Evolutionary conservation across 2,113 vertebrate genomes (phyloP).

Genomic region (Pelusios castaneus): DNA sequence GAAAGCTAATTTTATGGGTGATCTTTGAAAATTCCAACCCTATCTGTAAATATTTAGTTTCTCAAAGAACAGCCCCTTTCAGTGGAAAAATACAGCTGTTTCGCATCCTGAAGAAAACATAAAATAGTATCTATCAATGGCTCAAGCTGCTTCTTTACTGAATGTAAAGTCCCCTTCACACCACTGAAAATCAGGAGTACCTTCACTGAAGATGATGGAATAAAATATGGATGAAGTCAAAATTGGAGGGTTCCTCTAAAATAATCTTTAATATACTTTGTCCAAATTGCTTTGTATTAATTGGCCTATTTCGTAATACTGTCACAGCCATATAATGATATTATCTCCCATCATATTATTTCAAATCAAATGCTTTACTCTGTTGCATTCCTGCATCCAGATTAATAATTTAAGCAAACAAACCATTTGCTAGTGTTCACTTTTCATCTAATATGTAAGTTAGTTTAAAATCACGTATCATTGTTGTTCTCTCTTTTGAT

Average conservation of each 20-base stretch:
- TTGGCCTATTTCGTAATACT: conserved; percentile 35
- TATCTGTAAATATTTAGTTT: background rate
- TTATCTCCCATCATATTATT: conserved; percentile 39
- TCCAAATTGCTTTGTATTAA: background rate
- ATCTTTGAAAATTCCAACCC: conserved; percentile 32
- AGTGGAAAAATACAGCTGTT: conserved; percentile 30
- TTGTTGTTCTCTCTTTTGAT: background rate
- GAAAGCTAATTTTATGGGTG: conserved; percentile 48
- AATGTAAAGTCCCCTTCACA: background rate
- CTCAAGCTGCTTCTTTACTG: conserved; percentile 24
- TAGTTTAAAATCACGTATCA: background rate
- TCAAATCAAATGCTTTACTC: conserved; percentile 41
- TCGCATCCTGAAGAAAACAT: conserved; percentile 15
- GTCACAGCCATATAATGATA: conserved; percentile 48
- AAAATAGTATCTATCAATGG: background rate
- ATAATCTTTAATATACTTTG: conserved; percentile 17
- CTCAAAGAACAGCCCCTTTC: conserved; percentile 8
- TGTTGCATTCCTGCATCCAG: conserved; percentile 41
- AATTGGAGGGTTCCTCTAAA: background rate
- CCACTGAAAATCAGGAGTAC: background rate
- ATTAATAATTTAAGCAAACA: conserved; percentile 61
- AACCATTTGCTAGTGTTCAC: background rate
- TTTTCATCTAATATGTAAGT: background rate
- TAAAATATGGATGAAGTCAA: conserved; percentile 8
- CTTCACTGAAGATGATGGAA: background rate